Base-by-base conservation (phyloP, 1,140 invertebrate species). In the Drosophila grimshawi region DNA sequence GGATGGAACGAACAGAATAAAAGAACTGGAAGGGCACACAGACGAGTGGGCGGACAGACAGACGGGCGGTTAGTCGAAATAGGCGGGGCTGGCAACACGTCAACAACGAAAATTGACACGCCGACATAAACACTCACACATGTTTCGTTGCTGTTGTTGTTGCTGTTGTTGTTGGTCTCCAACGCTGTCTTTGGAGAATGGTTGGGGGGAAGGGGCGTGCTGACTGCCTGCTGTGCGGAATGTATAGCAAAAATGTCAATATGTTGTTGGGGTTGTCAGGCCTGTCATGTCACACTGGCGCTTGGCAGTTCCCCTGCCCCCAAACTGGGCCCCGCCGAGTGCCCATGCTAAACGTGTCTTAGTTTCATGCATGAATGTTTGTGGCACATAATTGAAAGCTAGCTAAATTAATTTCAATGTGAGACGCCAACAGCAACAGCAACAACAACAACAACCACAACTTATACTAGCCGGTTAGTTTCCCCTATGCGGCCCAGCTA, bases 371-470 rank as follows among this genome's bases (percentile, higher is more conserved):
- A 80, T 83, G 85, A 89, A 89, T 88, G 85, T 89, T 88, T 88
- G 85, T 88, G 85, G 85, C 85, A 88, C 86, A 88, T 88, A 88
- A 88, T 89, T 89, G 85, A 89, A 89, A 89, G 85, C 85, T 90
- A 89, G 81, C 85, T 78, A 89, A 89, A 89, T 89, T 89, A 89
- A 89, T 89, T 89, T 89, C 80, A 89, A 89, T 89, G 86, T 68
- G 83, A 89, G 80, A 78, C 85, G 78, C 85, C 85, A 80, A 82
- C 66, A 69, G 55, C 73, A 46, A 35, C 43, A 68, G 1, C 32
- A 48, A 49, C 43, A 51, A 57, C 39, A 57, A 41, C 39, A 27
- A 56, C 37, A 33, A 60, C 48, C n/a, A 52, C 32, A 49, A 64
- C 57, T 48, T 48, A 10, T 46, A 52, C 66, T 62, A 62, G 72